Base-by-base conservation (phyloP, 2,797 vertebrate species). In the Lophotriccus pileatus region DNA sequence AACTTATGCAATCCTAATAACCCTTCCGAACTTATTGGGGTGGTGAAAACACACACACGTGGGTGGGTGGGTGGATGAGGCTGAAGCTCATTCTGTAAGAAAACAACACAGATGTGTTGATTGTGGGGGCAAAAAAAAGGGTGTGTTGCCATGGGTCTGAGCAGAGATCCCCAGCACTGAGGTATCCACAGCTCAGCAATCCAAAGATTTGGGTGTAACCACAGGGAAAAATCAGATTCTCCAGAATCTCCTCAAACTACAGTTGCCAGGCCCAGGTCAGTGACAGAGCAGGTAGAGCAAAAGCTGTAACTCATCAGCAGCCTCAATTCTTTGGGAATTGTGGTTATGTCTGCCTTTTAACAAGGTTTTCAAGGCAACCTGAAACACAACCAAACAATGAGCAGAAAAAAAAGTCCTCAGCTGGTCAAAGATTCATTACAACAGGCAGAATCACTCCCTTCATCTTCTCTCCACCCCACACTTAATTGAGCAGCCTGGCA, bases 71-170 rank as follows among this genome's bases (percentile, higher is more conserved):
- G 2, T 25, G 75, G 67, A n/a, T n/a, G 70, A 59, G 16, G 34
- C 0, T 1, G 23, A 34, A 44, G 41, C 52, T 87, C 6, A 6
- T 64, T 72, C 58, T n/a, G 36, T 60, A 75, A 70, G n/a, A 55
- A 60, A 85, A 64, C 14, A 77, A 49, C 44, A 20, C 0, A 21
- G 13, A 0, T 21, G 43, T 78, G 18, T 24, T 37, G 34, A 34
- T 13, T 1, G 0, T 25, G 47, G 78, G 46, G 49, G 49, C 30
- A 73, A 93, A 89, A 84, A 27, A 52, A 80, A 77, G 34, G 60
- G n/a, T 66, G 90, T 0, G 1, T 5, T 6, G 0, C 21, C 4
- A 3, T 1, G 0, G 50, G 56, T 73, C 28, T 0, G 0, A 77
- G 68, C 64, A 75, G n/a, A 72, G 22, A 89, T 50, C 24, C 52